Evolutionary conservation across 2,113 vertebrate species (phyloP).

Genomic region (Azemiops feae): DNA sequence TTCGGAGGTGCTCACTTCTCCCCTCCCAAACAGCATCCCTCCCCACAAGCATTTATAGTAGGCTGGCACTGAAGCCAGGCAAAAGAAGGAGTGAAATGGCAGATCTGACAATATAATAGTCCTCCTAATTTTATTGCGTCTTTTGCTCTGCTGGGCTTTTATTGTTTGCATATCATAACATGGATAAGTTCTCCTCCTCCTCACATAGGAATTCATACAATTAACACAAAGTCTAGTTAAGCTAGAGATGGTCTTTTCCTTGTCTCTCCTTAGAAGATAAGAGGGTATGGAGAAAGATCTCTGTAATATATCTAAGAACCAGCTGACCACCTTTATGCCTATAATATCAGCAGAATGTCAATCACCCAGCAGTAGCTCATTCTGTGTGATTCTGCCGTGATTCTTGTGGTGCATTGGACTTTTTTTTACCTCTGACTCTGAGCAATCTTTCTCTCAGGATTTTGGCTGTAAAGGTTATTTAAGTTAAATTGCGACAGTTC

Average conservation of each 20-base stretch:
- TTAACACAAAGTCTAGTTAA: too few relatives aligned
- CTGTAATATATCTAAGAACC: background rate
- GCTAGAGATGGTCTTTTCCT: too few relatives aligned
- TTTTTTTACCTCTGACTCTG: too few relatives aligned
- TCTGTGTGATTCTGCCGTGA: background rate
- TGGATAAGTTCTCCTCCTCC: background rate
- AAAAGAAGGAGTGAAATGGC: too few relatives aligned
- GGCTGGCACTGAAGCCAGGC: background rate
- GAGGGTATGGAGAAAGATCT: background rate
- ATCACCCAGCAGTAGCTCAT: background rate
- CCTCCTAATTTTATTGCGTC: background rate
- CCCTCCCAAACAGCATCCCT: too few relatives aligned
- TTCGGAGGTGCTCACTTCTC: too few relatives aligned
- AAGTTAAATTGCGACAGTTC: background rate
- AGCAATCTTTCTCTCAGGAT: background rate
- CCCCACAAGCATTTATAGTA: background rate
- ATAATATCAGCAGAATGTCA: background rate
- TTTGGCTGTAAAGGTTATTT: background rate
- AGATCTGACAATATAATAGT: background rate
- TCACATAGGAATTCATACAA: too few relatives aligned
- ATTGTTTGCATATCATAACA: background rate
- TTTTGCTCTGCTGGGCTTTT: background rate
- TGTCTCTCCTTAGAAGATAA: background rate
- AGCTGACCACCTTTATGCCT: background rate
- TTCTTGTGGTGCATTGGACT: background rate